Conservation (phyloP, 2,113 vertebrate genomes). For the Petrocephalus zakoni region DNA sequence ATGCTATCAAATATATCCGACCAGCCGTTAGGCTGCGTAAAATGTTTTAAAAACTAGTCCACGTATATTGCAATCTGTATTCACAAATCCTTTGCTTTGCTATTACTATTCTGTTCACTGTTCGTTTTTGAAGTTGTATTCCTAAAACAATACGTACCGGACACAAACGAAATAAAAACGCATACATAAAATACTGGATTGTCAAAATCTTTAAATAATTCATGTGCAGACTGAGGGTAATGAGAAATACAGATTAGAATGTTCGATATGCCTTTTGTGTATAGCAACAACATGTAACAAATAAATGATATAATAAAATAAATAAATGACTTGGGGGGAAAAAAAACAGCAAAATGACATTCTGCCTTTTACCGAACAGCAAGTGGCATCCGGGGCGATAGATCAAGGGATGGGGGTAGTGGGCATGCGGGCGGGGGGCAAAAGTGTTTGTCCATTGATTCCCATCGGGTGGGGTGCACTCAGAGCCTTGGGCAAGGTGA, state of each 20-base stretch:
- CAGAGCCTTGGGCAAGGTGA: constrained; percentile 30
- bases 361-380: neutral
- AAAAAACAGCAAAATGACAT: neutral
- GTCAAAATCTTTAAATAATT: neutral
- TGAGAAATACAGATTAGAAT: neutral
- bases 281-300: neutral
- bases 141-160: neutral
- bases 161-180: neutral
- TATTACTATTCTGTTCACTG: neutral
- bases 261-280: neutral
- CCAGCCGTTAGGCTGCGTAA: neutral
- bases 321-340: neutral
- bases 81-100: neutral
- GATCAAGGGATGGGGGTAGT: constrained; percentile 34
- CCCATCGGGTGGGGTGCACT: constrained; percentile 34
- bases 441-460: constrained; percentile 48
- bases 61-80: neutral
- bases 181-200: neutral
- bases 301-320: too few relatives aligned
- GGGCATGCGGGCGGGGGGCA: constrained; percentile 33
- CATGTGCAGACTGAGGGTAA: neutral
- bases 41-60: neutral
- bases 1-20: neutral
- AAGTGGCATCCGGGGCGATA: constrained; percentile 38
- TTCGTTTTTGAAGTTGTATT: neutral